Base-by-base conservation (phyloP, 2,888 invertebrate species). In the Drosophila borborema region DNA sequence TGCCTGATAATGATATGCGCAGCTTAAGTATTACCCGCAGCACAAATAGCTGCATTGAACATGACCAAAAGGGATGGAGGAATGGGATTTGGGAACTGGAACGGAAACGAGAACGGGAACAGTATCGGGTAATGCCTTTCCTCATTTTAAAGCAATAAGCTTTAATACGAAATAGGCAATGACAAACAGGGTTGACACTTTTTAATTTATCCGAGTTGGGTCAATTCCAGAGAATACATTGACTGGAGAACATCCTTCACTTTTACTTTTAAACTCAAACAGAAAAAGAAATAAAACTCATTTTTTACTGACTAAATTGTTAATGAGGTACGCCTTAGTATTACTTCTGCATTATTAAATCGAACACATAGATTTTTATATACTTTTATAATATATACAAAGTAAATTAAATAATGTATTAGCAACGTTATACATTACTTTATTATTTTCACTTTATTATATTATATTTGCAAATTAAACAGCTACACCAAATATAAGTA, bases 1-100 rank as follows among this genome's bases (percentile, higher is more conserved):
- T 49, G 41, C 54, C 43, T 43, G 51, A 68, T 64, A 82, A 81
- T 76, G 83, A 83, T 81, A 81, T 81, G 79, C 79, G 67, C 56
- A 68, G 79, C 80, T 72, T 81, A 75, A 78, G 81, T 78, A 55
- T 55, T 28, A 74, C 64, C 49, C 45, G 45, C 45, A 59, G 53
- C 48, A 48, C 41, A 66, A 68, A 69, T 77, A 60, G 55, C 49
- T 54, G 64, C 49, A 58, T 53, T 66, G 49, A 62, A 16, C 10
- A 36, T 34, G 7, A 10, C 10, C 18, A 43, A 45, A 34, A 28
- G 28, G 28, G 28, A 28, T 28, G 28, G 31, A 9, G 18, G 14
- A 31, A n/a, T 28, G 31, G 31, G 18, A 40, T 8, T 14, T 31
- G 14, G 31, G 14, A n/a, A 18, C 8, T 43, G 16, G 16, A 16